phyloP scores from a whole-genome alignment of 2,797 vertebrate genomes.

The Dryobates pubescens region DNA sequence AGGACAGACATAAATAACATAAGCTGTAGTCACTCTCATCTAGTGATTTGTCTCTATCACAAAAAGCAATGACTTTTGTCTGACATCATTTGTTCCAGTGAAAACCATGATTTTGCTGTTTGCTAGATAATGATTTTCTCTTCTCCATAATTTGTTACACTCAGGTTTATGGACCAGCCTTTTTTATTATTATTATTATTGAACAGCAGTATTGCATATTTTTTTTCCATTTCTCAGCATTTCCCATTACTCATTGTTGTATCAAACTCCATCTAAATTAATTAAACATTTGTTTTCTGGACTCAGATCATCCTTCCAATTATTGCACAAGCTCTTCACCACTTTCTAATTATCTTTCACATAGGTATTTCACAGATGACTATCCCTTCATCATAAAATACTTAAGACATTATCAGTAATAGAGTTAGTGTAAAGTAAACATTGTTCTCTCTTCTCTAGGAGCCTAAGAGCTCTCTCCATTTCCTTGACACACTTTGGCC shows the following conservation, averaged over 20 bases:
- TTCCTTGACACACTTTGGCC: background rate
- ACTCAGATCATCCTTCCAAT: background rate
- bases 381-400: constrained; percentile 11
- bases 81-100: constrained; percentile 9
- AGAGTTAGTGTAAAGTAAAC: background rate
- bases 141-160: background rate
- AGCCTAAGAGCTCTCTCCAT: background rate
- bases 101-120: constrained; percentile 30
- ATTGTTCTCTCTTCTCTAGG: background rate
- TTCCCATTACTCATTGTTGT: background rate
- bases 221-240: background rate
- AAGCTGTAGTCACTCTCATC: background rate
- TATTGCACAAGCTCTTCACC: background rate
- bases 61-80: constrained; percentile 37
- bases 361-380: background rate
- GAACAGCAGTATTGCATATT: background rate
- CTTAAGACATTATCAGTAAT: background rate
- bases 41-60: constrained; percentile 27
- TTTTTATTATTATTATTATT: background rate
- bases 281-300: background rate
- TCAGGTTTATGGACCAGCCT: background rate
- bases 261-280: background rate
- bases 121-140: constrained; percentile 28
- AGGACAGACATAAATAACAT: background rate
- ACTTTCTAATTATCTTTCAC: background rate